These are phyloP conservation scores for Neopelma chrysocephalum DNA, from an alignment of 2,797 vertebrate genomes.

Conservation along the genomic window DNA sequence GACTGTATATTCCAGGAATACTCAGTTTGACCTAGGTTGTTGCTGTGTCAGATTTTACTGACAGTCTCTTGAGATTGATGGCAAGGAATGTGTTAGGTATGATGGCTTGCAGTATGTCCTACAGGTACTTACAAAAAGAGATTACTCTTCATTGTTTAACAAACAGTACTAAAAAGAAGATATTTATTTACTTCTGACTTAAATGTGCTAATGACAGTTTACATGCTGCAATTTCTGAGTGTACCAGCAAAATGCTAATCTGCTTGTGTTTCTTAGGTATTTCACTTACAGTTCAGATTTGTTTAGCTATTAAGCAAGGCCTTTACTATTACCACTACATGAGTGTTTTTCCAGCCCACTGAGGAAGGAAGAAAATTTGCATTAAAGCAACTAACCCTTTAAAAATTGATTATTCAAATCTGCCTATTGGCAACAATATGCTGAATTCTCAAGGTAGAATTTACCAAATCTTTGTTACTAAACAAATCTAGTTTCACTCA, in stretches of 20 bases:
- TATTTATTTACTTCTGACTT: not conserved
- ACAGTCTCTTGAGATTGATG: not conserved
- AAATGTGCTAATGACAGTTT: not conserved
- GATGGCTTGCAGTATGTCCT: not conserved
- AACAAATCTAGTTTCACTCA: not conserved
- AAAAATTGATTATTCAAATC: not conserved
- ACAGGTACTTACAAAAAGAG: not conserved
- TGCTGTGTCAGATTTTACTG: not conserved
- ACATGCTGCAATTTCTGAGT: not conserved
- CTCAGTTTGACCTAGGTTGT: not conserved
- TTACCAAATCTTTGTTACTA: not conserved
- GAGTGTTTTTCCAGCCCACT: not conserved
- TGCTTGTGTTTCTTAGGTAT: not conserved
- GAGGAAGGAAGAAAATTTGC: not conserved
- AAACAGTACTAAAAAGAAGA: not conserved
- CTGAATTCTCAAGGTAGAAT: not conserved
- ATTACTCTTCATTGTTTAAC: not conserved
- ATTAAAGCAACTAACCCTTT: not conserved
- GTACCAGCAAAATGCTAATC: not conserved
- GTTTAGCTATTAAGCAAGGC: not conserved
- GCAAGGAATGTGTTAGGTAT: not conserved
- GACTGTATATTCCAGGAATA: not conserved
- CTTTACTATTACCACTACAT: not conserved
- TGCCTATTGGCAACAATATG: not conserved
- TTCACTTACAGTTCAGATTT: not conserved